Percentiles rank a stretch among this genome's conserved stretches.
phyloP scores from a whole-genome alignment of 2,113 vertebrate genomes.

The Vidua chalybeata region DNA sequence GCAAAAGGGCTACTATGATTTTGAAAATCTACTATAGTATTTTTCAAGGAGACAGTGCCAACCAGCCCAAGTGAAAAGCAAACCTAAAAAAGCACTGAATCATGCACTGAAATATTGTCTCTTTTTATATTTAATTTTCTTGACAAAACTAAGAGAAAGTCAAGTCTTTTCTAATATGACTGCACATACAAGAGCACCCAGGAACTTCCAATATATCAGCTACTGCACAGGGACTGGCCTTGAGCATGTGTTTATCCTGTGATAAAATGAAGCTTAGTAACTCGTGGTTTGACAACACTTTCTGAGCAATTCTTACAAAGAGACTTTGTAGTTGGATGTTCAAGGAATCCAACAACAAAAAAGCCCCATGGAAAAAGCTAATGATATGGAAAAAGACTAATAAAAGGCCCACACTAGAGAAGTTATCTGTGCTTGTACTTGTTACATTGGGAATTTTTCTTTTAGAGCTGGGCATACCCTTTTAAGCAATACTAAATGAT shows the following conservation, averaged over 20 bases:
- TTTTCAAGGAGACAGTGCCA: not conserved
- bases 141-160: not conserved
- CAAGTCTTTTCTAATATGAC: not conserved
- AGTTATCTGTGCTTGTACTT: not conserved
- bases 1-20: not conserved
- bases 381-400: not conserved
- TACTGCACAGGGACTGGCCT: not conserved
- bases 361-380: not conserved
- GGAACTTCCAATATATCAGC: not conserved
- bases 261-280: not conserved
- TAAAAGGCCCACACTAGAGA: not conserved
- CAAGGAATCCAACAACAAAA: not conserved
- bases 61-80: not conserved
- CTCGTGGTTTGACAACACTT: not conserved
- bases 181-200: not conserved
- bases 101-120: not conserved
- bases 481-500: not conserved
- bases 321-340: not conserved
- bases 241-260: not conserved
- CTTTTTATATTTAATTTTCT: not conserved
- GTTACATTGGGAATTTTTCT: not conserved
- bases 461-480: not conserved
- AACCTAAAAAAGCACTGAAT: not conserved
- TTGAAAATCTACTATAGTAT: not conserved
- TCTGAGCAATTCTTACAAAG: not conserved